Conservation (phyloP, 2,888 invertebrate genomes). For the Campopleginae sp. region DNA sequence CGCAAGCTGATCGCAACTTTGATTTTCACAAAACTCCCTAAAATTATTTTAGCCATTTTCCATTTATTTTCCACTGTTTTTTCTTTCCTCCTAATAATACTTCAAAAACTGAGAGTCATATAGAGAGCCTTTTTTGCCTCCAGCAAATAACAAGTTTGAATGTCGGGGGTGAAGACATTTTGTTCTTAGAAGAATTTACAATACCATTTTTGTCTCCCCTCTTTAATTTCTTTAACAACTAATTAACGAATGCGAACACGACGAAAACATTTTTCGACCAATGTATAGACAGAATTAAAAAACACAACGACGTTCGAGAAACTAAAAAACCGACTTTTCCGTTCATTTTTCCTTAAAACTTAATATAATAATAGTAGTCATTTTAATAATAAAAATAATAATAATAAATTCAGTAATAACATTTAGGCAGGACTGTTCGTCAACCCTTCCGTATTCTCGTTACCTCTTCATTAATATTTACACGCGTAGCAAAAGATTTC, state of each 20-base stretch:
- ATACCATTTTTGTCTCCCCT: slow-evolving; percentile 28
- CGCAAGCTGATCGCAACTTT: slow-evolving; percentile 37
- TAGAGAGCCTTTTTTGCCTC: slow-evolving; percentile 62
- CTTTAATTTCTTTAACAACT: slow-evolving; percentile 39
- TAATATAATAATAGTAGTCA: slow-evolving; percentile 43
- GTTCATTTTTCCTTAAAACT: slow-evolving; percentile 25
- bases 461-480: slow-evolving; percentile 71
- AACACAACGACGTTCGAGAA: slow-evolving; percentile 65
- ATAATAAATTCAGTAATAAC: slow-evolving; percentile 66
- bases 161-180: slow-evolving; percentile 27
- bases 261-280: slow-evolving; percentile 38
- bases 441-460: slow-evolving; percentile 40
- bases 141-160: slow-evolving; percentile 65
- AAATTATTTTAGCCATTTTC: slow-evolving; percentile 12
- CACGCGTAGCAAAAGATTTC: slow-evolving; percentile 70
- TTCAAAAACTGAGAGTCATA: slow-evolving; percentile 58
- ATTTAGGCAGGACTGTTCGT: slow-evolving; percentile 56
- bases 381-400: slow-evolving; percentile 55
- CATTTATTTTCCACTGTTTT: slow-evolving; percentile 25
- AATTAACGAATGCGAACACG: slow-evolving; percentile 51
- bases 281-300: slow-evolving; percentile 53
- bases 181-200: slow-evolving; percentile 40
- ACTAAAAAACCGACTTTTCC: slow-evolving; percentile 36
- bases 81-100: slow-evolving; percentile 24
- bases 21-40: slow-evolving; percentile 21